Evolutionary conservation across 1,140 invertebrate species (phyloP), one percentile per base, ranked within the genome.

Genomic region (Andrena cerasifolii): DNA sequence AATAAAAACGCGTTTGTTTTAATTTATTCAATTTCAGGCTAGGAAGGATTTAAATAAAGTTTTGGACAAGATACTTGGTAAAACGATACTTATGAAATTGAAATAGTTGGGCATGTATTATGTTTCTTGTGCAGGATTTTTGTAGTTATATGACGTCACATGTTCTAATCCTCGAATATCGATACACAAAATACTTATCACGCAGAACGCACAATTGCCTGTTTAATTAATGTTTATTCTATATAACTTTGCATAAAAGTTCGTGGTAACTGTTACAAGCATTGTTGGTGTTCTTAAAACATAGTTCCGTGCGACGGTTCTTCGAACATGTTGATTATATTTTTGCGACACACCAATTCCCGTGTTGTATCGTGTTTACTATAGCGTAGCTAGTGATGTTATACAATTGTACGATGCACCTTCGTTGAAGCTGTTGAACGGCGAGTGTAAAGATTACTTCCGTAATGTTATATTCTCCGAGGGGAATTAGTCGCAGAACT

Each of bases 351-450:
- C 45, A 58, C 26, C 63, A 18, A 62, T 62, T 74, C 18, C 26
- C 61, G 51, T 54, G 53, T 73, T 79, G 61, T 65, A 82, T 45
- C 77, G 31, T 70, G 58, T 67, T 82, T 79, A 77, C 10, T 49
- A 40, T 83, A 75, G 18, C 7, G 51, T 78, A 83, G 74, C 31
- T 68, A 72, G 63, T 36, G 58, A 78, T 68, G 56, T 80, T 82
- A 56, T 77, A 77, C 72, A 73, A 40, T 75, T 84, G 47, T 85
- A 76, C 49, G 40, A 79, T 81, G 81, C 28, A 70, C 43, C 49
- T 74, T 80, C 56, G 66, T 62, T 63, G 31, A 74, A 24, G 45
- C 79, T 79, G 66, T 83, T 67, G 66, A 73, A 49, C 49, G 40
- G 40, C 36, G 33, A 58, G 53, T 59, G 18, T 68, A 83, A 71